Base-by-base conservation (phyloP, 2,888 invertebrate genomes). In the Synergus japonicus region DNA sequence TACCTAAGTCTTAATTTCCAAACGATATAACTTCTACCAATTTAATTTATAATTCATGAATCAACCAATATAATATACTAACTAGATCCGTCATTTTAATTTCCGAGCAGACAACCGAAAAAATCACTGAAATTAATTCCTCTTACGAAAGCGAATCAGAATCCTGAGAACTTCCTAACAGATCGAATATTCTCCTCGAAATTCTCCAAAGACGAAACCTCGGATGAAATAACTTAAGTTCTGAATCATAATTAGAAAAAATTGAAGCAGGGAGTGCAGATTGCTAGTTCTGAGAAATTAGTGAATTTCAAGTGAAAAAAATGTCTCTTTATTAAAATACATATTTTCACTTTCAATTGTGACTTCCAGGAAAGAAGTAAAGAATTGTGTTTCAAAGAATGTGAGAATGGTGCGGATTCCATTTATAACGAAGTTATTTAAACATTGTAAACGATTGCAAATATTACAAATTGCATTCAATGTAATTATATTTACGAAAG, bases 261-360 rank as follows among this genome's bases (percentile, higher is more conserved):
- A 29, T 63, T 4, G 13, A 29, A 29, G 22, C 22, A 18, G 4
- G 12, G 60, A 4, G 4, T 29, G 10, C 60, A 29, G 8, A 63
- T 63, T 63, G 12, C 22, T 29, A 18, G 2, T 18, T 9, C 2
- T 8, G n/a, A 18, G 1, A n/a, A 54, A 54, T 54, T 9, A n/a
- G 8, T 54, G 37, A 13, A n/a, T 43, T n/a, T n/a, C 9, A 46
- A 54, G 69, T 4, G 15, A 18, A 46, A 49, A 49, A 12, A 29
- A 69, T 54, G 69, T 46, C 15, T 49, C 49, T 29, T 49, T 69
- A 69, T 46, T 18, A 69, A 69, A 54, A 49, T 69, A 37, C 37
- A 5, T 37, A 49, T 67, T 69, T 12, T 69, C 49, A 49, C 69
- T 69, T 60, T 60, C 22, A n/a, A 29, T 73, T 15, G 15, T 69